Conservation (phyloP, 1,140 invertebrate genomes). For the Hydropsyche tenuis region DNA sequence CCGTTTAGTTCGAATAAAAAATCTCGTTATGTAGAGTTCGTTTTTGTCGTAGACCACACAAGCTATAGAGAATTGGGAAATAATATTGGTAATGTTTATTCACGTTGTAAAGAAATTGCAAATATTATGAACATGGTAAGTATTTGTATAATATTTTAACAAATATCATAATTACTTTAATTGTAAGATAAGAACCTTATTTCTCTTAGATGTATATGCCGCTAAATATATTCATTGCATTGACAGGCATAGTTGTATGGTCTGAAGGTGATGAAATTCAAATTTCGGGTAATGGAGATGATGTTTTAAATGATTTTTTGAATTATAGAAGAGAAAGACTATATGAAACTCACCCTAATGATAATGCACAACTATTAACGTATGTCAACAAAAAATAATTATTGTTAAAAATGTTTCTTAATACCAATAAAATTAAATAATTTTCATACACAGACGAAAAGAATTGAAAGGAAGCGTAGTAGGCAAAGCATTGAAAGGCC, state of each 20-base stretch:
- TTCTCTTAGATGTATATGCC: conserved; percentile 82
- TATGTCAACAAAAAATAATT: conserved; percentile 65
- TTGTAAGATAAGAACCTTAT: conserved; percentile 17
- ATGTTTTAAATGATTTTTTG: conserved; percentile 87
- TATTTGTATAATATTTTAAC: not conserved
- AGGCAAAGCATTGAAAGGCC: conserved; percentile 96
- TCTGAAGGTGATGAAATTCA: conserved; percentile 82
- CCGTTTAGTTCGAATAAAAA: conserved; percentile 88
- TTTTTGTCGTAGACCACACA: conserved; percentile 89
- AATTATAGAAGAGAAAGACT: conserved; percentile 82
- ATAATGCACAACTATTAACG: conserved; percentile 97
- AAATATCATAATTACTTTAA: conserved; percentile 6
- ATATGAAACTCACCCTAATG: conserved; percentile 86
- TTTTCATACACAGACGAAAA: conserved; percentile 68
- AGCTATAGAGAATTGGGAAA: conserved; percentile 77
- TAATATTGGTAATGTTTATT: conserved; percentile 72
- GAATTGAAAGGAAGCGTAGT: conserved; percentile 89
- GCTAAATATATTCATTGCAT: conserved; percentile 92
- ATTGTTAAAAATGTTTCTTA: too few relatives aligned
- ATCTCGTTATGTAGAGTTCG: conserved; percentile 90
- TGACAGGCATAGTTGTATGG: conserved; percentile 96
- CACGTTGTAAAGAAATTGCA: conserved; percentile 87
- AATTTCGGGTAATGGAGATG: conserved; percentile 83
- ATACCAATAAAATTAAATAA: too few relatives aligned
- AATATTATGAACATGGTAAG: conserved; percentile 96